phyloP scores from a whole-genome alignment of 2,888 invertebrate species.

The Harpalus rubripes region DNA sequence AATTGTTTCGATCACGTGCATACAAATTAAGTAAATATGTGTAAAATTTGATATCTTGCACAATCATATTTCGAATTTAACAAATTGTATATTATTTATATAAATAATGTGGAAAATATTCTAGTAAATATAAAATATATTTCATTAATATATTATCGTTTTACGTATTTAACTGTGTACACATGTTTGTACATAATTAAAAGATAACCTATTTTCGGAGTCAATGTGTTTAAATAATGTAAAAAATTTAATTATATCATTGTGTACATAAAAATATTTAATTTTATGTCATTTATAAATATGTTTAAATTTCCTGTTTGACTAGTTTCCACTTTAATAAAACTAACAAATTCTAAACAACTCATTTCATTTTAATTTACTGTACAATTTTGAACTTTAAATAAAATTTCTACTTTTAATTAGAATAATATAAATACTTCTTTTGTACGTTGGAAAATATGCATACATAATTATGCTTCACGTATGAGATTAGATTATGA shows the following conservation, averaged over 20 bases:
- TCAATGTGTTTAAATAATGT: slow-evolving; percentile 15
- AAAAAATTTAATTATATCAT: slow-evolving; percentile 9
- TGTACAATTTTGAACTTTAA: not conserved
- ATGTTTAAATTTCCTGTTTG: slow-evolving; percentile 10
- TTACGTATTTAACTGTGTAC: not conserved
- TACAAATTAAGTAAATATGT: not conserved
- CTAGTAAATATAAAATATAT: not conserved
- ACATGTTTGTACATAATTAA: not conserved
- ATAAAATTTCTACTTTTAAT: not conserved
- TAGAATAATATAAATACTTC: not conserved
- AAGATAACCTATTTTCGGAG: slow-evolving; percentile 6
- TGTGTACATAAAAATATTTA: slow-evolving; percentile 11
- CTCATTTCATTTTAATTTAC: not conserved
- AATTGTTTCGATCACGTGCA: not conserved
- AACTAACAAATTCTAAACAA: not conserved
- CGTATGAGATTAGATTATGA: not conserved
- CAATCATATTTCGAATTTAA: not conserved
- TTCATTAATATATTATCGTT: not conserved
- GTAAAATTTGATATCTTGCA: not conserved
- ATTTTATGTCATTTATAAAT: slow-evolving; percentile 13
- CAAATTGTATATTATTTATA: not conserved
- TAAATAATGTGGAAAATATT: not conserved
- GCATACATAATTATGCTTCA: not conserved
- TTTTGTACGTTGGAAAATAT: not conserved
- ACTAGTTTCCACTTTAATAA: not conserved